Percentiles rank a stretch among this genome's conserved stretches.
Evolutionary conservation across 2,113 vertebrate species (phyloP).

Genomic region (Terrapene triunguis): DNA sequence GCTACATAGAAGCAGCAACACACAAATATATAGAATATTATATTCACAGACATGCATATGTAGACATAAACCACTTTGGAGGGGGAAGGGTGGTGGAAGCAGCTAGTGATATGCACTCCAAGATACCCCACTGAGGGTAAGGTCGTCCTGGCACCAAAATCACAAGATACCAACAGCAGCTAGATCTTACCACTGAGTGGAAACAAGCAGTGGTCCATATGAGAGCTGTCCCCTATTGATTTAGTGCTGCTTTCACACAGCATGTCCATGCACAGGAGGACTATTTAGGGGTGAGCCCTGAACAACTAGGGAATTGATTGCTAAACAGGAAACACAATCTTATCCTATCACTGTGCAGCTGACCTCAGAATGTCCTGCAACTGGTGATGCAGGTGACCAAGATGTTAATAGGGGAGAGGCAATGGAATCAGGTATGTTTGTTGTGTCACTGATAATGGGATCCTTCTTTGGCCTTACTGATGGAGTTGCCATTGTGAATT

Average conservation of each 20-base stretch:
- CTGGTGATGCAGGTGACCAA: not conserved
- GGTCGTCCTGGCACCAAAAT: not conserved
- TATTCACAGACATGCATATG: rapidly evolving
- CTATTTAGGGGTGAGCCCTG: not conserved
- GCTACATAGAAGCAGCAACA: not conserved
- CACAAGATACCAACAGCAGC: not conserved
- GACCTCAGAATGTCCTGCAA: not conserved
- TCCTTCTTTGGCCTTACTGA: not conserved
- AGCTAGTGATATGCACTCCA: not conserved
- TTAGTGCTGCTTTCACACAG: not conserved
- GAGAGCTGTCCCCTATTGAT: not conserved
- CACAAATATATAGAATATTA: not conserved
- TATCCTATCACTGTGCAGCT: not conserved
- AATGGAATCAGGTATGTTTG: not conserved
- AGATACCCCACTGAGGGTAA: not conserved
- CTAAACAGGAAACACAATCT: not conserved
- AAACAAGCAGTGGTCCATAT: not conserved
- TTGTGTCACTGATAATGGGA: not conserved
- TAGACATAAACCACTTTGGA: not conserved
- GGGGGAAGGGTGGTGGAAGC: not conserved
- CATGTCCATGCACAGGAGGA: rapidly evolving
- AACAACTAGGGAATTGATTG: not conserved
- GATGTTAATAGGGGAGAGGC: not conserved
- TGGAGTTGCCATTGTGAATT: rapidly evolving
- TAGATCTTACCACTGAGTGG: not conserved